Base-by-base conservation (phyloP, 2,797 vertebrate species). In the Rachycentron canadum region DNA sequence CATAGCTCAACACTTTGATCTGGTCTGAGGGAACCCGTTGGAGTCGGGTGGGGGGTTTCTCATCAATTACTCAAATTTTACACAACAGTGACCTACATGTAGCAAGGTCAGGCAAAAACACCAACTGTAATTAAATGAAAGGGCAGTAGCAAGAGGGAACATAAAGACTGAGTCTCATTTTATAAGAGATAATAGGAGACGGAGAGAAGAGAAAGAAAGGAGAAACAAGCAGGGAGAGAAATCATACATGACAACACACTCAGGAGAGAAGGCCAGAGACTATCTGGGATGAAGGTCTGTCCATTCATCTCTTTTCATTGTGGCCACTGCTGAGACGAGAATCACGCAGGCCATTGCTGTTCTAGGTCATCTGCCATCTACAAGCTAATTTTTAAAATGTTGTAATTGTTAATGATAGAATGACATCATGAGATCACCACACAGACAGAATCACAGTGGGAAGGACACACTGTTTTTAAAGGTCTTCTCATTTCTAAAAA, bases 61-160 rank as follows among this genome's bases (percentile, higher is more conserved):
- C 73, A 67, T 76, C 77, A 75, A 86, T 82, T 84, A 72, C 56
- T 56, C 9, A 0, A 3, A 40, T 75, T 82, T 81, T 63, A 78
- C n/a, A 14, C 62, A 56, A 58, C 28, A 5, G 28, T 23, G 67
- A 79, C 61, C 61, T 58, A 43, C 69, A 81, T 12, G 62, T 32
- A 3, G 56, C 67, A 61, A 78, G 64, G 76, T 74, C 71, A 58
- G 47, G 45, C 7, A 43, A 56, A n/a, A 82, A 69, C 10, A 77
- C 41, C 40, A 68, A 30, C 41, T 11, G 64, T 79, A 80, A 79
- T 69, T 41, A 78, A 68, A 53, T 76, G 63, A 60, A 78, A 79
- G 70, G 34, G 53, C n/a, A 21, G 19, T 41, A 56, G 65, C 25
- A 26, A 41, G 55, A 40, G 25, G 36, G 40, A 26, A 45, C 30